Conservation (phyloP, 2,888 invertebrate species). For the Drosophila suboccidentalis region DNA sequence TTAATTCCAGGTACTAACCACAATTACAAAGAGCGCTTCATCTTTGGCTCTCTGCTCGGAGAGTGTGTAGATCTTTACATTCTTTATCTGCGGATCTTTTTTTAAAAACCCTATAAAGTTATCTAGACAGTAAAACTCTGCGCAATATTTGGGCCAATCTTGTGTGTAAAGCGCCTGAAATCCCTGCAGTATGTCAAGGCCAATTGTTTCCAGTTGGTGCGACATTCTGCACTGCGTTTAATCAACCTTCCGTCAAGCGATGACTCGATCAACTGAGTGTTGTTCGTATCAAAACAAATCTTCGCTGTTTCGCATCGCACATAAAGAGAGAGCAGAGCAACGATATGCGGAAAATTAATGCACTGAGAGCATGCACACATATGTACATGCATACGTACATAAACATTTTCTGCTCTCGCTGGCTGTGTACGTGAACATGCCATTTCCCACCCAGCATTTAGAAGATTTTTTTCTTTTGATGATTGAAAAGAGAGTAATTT, state of each 20-base stretch:
- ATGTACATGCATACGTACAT: no score
- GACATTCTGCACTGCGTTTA: background rate
- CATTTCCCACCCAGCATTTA: no score
- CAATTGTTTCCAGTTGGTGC: conserved; percentile 24
- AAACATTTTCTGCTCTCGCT: no score
- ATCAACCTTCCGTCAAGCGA: background rate
- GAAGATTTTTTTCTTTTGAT: no score
- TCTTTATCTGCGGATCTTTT: conserved; percentile 13
- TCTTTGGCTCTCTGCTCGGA: conserved; percentile 40
- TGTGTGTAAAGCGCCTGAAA: conserved; percentile 27
- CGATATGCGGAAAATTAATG: no score
- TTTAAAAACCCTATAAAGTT: conserved; percentile 65
- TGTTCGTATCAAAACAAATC: no score
- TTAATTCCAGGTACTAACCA: conserved; percentile 42
- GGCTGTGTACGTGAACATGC: no score
- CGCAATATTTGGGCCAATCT: conserved; percentile 71
- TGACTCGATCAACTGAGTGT: conserved; percentile 8
- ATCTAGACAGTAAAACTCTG: conserved; percentile 73
- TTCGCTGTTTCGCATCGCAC: no score
- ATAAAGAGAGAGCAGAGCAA: no score
- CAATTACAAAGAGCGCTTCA: conserved; percentile 61
- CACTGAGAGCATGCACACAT: no score
- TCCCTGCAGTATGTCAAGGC: conserved; percentile 27
- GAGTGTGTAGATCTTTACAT: conserved; percentile 49
- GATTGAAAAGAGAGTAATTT: no score